phyloP scores from a whole-genome alignment of 2,113 vertebrate genomes.

The Lates calcarifer region DNA sequence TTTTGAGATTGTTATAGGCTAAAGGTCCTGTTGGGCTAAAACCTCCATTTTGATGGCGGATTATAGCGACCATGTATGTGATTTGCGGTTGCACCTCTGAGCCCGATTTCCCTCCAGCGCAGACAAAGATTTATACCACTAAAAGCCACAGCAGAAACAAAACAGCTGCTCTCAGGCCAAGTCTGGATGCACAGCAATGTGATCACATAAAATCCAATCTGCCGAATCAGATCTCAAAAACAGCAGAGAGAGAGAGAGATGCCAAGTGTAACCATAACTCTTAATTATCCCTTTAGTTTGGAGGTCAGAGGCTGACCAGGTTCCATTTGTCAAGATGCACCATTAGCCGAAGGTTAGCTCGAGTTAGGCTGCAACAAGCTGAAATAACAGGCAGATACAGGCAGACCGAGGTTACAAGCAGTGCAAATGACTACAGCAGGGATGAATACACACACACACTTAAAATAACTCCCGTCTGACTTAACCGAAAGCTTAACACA shows the following conservation, averaged over 20 bases:
- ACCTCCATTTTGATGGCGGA: neutral
- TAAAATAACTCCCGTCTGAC: slow-evolving; percentile 25
- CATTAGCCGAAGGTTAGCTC: slow-evolving; percentile 26
- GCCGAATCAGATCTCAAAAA: slow-evolving; percentile 20
- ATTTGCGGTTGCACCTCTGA: slow-evolving; percentile 10
- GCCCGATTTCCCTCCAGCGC: slow-evolving; percentile 13
- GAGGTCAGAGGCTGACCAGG: slow-evolving; percentile 53
- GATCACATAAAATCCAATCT: slow-evolving; percentile 34
- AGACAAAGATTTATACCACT: slow-evolving; percentile 42
- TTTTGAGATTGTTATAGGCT: neutral
- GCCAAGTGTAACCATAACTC: slow-evolving; percentile 42
- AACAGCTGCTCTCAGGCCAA: slow-evolving; percentile 4
- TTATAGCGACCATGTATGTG: neutral
- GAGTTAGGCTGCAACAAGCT: slow-evolving; percentile 33
- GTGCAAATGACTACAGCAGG: slow-evolving; percentile 4
- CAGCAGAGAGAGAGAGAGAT: slow-evolving; percentile 2
- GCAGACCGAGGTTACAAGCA: slow-evolving; percentile 16
- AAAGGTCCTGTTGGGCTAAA: neutral
- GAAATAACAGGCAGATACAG: slow-evolving; percentile 35
- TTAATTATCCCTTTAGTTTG: slow-evolving; percentile 35
- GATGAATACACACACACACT: slow-evolving; percentile 19
- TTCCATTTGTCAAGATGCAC: slow-evolving; percentile 43
- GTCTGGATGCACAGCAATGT: slow-evolving; percentile 2
- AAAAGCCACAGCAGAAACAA: slow-evolving; percentile 8
- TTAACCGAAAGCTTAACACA: slow-evolving; percentile 29